Evolutionary conservation across 2,113 vertebrate genomes (phyloP), one percentile per base, ranked within the genome.

Genomic region (Osmerus mordax): DNA sequence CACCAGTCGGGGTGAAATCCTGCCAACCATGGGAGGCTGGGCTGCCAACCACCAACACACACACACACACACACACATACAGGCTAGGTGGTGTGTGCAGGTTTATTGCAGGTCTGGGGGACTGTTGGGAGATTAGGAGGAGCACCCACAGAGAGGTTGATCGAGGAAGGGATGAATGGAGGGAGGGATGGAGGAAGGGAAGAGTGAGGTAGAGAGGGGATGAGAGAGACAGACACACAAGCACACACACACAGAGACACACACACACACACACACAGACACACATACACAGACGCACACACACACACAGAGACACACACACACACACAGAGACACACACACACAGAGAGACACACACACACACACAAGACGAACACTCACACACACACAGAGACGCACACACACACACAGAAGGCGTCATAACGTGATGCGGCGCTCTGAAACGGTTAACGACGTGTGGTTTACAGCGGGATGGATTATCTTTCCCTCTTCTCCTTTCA

Each of bases 1-100:
- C 86, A 89, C 91, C 90, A 91, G 90, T 87, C 86, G 84, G 81
- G 84, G 71, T 76, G 79, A 85, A 78, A 83, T 81, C 77, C 78
- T 88, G 89, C 91, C 90, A 91, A 86, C 71, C 60, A 86, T 67
- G 67, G 78, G 77, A 79, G 77, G 82, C 69, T 71, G 70, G 64
- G 75, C 73, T 83, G 87, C 84, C 88, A 90, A 75, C 69, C 62
- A 68, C 68, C 18, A 79, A 78, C 75, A 54, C 65, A 13, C 15
- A 32, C 70, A 51, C 61, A 65, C 51, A 55, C 76, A 63, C 71
- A 69, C 47, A 66, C 65, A 59, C 60, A 70, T 69, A 74, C 71
- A 66, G 69, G 69, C 21, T 61, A 61, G 56, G 73, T 71, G 63
- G 77, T 75, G 60, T 59, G 78, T 65, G 65, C 79, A 78, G 80